Evolutionary conservation across 2,888 invertebrate genomes (phyloP), one percentile per base, ranked within the genome.

Genomic region (Caenorhabditis imperialis): DNA sequence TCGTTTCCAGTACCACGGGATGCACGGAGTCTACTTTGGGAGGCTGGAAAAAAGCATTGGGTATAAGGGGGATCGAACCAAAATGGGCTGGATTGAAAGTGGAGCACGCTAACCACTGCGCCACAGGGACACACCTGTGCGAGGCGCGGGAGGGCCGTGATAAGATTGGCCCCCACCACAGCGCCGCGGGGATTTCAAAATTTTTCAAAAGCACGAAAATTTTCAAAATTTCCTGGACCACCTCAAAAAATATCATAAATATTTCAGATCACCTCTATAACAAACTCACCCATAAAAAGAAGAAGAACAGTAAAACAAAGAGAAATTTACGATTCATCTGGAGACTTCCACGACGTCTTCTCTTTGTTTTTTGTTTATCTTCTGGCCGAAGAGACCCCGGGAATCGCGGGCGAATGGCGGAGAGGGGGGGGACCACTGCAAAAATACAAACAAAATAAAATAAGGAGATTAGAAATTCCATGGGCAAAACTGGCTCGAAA

Each of bases 1-100:
- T 79, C n/a, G 83, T 81, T 48, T 84, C 77, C 12, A 86, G 76
- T 47, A 79, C 77, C 5, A 82, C 76, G 12, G 75, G 78, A 57
- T 65, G 55, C 20, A 62, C 53, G 2, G 58, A 33, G n/a, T 42
- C 40, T 45, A n/a, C 20, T 20, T 23, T 30, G 6, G 30, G 30
- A 6, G 30, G 30, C 30, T 30, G 10, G 7, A 30, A 30, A 10
- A 18, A 5, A 18, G 18, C 5, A 16, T 40, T n/a, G n/a, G n/a
- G n/a, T n/a, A n/a, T n/a, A n/a, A n/a, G n/a, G n/a, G n/a, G n/a
- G n/a, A n/a, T n/a, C n/a, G n/a, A n/a, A n/a, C n/a, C n/a, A n/a
- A n/a, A n/a, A n/a, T n/a, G n/a, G n/a, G n/a, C n/a, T n/a, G n/a
- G n/a, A n/a, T n/a, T n/a, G n/a, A n/a, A n/a, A n/a, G n/a, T n/a